Conservation (phyloP, 2,113 vertebrate species). For the Dolichotis patagonum region DNA sequence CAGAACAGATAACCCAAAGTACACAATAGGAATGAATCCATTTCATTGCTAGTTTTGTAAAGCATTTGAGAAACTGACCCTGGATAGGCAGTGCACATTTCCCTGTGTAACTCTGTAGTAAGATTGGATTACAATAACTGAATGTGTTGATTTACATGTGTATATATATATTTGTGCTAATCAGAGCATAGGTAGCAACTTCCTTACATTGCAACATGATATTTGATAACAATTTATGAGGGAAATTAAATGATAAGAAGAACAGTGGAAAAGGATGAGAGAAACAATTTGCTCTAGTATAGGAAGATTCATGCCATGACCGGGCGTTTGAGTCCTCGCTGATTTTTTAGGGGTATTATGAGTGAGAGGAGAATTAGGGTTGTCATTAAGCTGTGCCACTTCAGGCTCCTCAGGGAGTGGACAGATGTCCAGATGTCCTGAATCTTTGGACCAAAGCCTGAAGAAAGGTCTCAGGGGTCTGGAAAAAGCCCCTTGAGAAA, state of each 20-base stretch:
- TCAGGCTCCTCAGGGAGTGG: neutral
- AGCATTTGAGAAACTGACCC: too few species aligned
- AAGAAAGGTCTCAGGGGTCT: constrained; percentile 87
- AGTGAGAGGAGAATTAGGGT: too few species aligned
- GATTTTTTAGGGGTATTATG: neutral
- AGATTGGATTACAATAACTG: too few species aligned
- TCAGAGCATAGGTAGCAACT: neutral
- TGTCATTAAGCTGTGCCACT: neutral
- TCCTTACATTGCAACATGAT: neutral
- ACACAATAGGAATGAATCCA: too few species aligned
- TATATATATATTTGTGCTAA: neutral
- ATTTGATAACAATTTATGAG: neutral
- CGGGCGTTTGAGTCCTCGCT: neutral
- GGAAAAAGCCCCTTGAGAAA: constrained; percentile 76
- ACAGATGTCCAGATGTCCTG: constrained; percentile 55
- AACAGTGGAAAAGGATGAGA: neutral
- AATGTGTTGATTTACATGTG: too few species aligned
- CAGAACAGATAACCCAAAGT: neutral
- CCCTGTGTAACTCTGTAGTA: too few species aligned
- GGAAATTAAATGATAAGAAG: neutral
- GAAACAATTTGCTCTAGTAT: neutral
- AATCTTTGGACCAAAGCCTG: constrained; percentile 88
- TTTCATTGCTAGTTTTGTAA: too few species aligned
- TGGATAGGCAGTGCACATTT: too few species aligned
- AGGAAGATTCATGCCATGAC: neutral